These are phyloP conservation scores for Zaprionus lineosus DNA, from an alignment of 2,888 invertebrate species.

Conservation along the genomic window DNA sequence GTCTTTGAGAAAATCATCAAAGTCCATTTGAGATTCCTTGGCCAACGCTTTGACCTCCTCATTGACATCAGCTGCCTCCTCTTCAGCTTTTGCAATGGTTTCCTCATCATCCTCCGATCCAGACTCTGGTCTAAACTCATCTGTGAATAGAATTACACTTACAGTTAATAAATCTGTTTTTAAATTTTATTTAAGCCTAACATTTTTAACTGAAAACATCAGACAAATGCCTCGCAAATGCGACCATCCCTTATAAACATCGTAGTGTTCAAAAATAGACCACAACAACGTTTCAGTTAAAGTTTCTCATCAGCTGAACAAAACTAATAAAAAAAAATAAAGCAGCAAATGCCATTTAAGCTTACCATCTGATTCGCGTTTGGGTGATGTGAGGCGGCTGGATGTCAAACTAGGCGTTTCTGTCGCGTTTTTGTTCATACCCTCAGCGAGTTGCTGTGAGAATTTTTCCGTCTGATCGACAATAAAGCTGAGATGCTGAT, in stretches of 20 bases:
- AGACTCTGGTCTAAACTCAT: constrained; percentile 92
- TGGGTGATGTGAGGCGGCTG: constrained; percentile 83
- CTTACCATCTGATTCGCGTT: constrained; percentile 84
- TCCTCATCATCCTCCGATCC: constrained; percentile 95
- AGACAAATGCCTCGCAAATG: constrained; percentile 83
- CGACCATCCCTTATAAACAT: constrained; percentile 79
- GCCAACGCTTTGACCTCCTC: constrained; percentile 92
- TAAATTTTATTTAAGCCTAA: neutral
- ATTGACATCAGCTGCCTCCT: constrained; percentile 85
- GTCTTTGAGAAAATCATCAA: constrained; percentile 92
- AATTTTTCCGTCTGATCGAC: constrained; percentile 99
- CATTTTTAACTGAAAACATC: constrained; percentile 48
- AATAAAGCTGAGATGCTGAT: constrained; percentile 98
- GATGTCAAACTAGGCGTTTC: constrained; percentile 83
- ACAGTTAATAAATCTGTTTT: neutral
- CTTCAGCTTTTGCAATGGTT: constrained; percentile 94
- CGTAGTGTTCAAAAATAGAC: constrained; percentile 80
- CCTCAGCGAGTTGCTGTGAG: constrained; percentile 94
- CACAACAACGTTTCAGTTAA: constrained; percentile 79
- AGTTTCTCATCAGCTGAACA: constrained; percentile 76
- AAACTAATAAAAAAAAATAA: neutral
- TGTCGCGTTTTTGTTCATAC: constrained; percentile 86
- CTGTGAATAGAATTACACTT: constrained; percentile 81
- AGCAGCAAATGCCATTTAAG: too few relatives aligned
- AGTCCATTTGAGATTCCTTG: constrained; percentile 93